These are phyloP conservation scores for Diadophis punctatus DNA, from an alignment of 2,113 vertebrate genomes.

Conservation along the genomic window DNA sequence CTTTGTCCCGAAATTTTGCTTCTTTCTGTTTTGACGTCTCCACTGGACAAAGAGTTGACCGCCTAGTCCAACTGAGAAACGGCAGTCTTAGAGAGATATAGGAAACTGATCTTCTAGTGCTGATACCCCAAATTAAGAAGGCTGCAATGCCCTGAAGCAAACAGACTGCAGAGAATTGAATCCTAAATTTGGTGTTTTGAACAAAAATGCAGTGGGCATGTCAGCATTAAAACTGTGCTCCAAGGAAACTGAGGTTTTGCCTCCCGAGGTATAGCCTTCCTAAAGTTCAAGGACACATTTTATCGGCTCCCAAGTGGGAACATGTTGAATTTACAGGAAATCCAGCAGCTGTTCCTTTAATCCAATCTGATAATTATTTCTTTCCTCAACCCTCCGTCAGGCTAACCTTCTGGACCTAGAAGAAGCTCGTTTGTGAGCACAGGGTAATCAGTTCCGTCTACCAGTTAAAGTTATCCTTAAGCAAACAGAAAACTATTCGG, in stretches of 20 bases:
- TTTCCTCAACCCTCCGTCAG: constrained; percentile 29
- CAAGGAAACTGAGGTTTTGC: constrained; percentile 29
- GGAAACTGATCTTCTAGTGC: background rate
- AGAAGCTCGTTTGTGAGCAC: constrained; percentile 55
- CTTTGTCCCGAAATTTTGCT: background rate
- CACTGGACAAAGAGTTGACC: too few relatives aligned
- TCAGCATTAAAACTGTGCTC: constrained; percentile 28
- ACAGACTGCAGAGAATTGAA: background rate
- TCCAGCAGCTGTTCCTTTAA: constrained; percentile 31
- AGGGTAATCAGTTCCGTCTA: constrained; percentile 57
- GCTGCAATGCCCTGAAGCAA: constrained; percentile 30
- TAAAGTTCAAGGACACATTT: constrained; percentile 31
- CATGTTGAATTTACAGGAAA: constrained; percentile 38
- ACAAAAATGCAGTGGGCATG: constrained; percentile 41
- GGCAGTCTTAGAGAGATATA: background rate
- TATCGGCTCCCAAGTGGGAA: constrained; percentile 36
- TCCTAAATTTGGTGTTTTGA: constrained; percentile 32
- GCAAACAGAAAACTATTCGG: constrained; percentile 66
- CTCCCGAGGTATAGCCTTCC: constrained; percentile 28
- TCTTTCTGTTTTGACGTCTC: background rate
- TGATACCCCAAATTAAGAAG: constrained; percentile 7
- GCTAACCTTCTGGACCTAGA: constrained; percentile 46
- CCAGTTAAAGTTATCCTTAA: constrained; percentile 62
- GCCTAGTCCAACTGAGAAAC: too few relatives aligned
- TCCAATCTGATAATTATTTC: constrained; percentile 25